Evolutionary conservation across 2,888 invertebrate species (phyloP), one percentile per base, ranked within the genome.

Genomic region (Aporophyla lueneburgensis): DNA sequence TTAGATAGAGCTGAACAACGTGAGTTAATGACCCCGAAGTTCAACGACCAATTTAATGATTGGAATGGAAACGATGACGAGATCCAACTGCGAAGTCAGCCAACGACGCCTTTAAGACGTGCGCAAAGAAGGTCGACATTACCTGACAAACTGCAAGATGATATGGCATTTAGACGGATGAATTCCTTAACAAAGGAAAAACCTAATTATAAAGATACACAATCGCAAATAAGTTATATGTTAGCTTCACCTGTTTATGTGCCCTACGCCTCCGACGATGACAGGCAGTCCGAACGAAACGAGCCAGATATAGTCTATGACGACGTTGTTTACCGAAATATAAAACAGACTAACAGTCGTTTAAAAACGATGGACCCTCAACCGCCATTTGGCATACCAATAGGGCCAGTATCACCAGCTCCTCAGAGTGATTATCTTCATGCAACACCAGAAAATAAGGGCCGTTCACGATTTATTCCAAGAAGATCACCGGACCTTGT

Each of bases 361-460:
- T 94, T 97, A 61, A 98, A 97, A 92, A 97, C 98, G 10, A 91
- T 97, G 5, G 99, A 99, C 71, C 98, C 98, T 24, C 99, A 99
- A 91, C 99, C 98, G 56, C 99, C 98, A 1, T 99, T 99, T 92
- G 99, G 99, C 33, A 99, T 99, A 90, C 99, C 99, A 0, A 93
- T 99, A 56, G 98, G 98, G 4, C 99, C 99, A 19, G 98, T 99
- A 40, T 97, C 98, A 0, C 97, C 98, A 2, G 98, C 98, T 9
- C 97, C 98, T 0, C 97, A 98, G 79, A 98, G 98, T 87, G 99
- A 99, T 93, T 99, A 99, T 91, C 96, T 99, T 74, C 98, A 99
- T 91, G 98, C 98, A 2, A 97, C 97, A 21, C 98, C 98, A 5
- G 97, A 97, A 89, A 97, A 95, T 75, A 97, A 97, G 84, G 94